phyloP scores from a whole-genome alignment of 2,113 vertebrate genomes.

The Pagrus major region DNA sequence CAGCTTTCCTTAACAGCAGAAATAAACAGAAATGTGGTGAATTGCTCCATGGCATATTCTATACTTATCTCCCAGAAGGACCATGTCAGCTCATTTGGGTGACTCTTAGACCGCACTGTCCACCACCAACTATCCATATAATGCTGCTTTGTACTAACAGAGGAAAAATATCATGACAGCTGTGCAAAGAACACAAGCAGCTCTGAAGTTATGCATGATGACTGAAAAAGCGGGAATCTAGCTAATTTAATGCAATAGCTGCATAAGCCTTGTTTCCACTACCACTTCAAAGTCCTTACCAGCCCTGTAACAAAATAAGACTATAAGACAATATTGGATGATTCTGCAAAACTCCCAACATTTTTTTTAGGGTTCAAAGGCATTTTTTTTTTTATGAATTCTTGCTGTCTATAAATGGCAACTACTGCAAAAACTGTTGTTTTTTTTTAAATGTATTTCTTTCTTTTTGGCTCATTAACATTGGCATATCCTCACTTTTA shows the following conservation, averaged over 20 bases:
- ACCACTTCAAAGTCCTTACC: background rate
- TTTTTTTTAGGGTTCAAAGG: background rate
- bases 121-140: constrained; percentile 18
- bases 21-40: constrained; percentile 69
- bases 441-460: too few relatives aligned
- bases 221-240: background rate
- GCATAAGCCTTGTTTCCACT: background rate
- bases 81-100: constrained; percentile 72
- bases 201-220: background rate
- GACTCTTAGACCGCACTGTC: constrained; percentile 58
- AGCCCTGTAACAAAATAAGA: background rate
- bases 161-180: constrained; percentile 8
- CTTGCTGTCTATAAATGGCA: background rate
- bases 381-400: background rate
- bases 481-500: background rate
- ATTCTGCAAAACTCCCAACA: background rate
- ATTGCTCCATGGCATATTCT: constrained; percentile 50
- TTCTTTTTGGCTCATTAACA: too few relatives aligned
- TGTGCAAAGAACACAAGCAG: constrained; percentile 21
- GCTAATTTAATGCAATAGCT: background rate
- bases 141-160: constrained; percentile 38
- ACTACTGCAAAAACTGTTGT: background rate
- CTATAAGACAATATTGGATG: background rate
- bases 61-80: constrained; percentile 66
- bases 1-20: constrained; percentile 62